phyloP scores from a whole-genome alignment of 2,113 vertebrate species.

The Ictalurus furcatus region DNA sequence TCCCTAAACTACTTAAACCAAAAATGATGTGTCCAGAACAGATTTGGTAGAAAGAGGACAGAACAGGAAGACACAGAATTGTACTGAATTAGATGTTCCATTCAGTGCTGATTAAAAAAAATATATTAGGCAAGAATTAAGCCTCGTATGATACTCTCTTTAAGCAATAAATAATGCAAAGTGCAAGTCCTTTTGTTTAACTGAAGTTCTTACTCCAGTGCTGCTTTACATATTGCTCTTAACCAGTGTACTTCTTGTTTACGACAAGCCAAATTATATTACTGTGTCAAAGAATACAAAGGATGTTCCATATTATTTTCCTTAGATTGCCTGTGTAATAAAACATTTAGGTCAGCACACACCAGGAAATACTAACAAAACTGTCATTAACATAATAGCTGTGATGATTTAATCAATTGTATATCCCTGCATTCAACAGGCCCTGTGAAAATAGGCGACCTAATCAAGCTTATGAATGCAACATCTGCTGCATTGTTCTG shows the following conservation, averaged over 20 bases:
- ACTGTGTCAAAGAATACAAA: not conserved
- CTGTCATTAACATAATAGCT: slow-evolving; percentile 2
- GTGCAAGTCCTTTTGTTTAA: slow-evolving; percentile 20
- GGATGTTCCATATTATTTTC: not conserved
- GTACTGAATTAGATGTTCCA: too few species aligned
- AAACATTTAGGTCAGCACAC: not conserved
- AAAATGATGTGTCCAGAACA: not conserved
- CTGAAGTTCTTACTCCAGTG: not conserved
- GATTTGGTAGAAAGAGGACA: slow-evolving; percentile 3
- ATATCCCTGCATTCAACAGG: not conserved
- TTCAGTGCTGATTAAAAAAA: not conserved
- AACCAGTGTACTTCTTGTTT: not conserved
- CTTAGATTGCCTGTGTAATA: not conserved
- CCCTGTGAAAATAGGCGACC: not conserved
- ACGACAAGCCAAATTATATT: slow-evolving; percentile 1
- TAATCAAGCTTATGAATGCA: slow-evolving; percentile 7
- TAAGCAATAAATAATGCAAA: slow-evolving; percentile 4
- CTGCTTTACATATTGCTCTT: slow-evolving; percentile 4
- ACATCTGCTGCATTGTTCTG: slow-evolving; percentile 12
- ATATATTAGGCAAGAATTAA: not conserved
- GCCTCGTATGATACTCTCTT: not conserved
- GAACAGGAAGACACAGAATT: not conserved
- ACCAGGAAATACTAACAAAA: not conserved
- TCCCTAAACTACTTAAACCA: slow-evolving; percentile 70
- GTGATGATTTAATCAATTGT: not conserved